Evolutionary conservation across 2,888 invertebrate species (phyloP), one percentile per base, ranked within the genome.

Genomic region (Oxycera nigricornis): DNA sequence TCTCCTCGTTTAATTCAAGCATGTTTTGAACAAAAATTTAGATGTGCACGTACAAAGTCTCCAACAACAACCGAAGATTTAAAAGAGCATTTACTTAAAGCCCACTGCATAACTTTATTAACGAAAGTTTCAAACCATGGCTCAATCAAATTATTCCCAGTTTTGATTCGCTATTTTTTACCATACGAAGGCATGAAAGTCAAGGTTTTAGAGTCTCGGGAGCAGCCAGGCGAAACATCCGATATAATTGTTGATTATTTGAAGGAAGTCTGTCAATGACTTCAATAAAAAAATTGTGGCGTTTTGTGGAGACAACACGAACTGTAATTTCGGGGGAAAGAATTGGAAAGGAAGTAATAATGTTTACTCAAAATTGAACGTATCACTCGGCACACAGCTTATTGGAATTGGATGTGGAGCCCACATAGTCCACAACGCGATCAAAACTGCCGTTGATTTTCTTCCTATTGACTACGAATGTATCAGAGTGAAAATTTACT

Each of bases 381-480:
- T 74, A 65, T 57, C 73, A 31, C 59, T 77, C 24, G 4, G 62
- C 39, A 50, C 55, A 74, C 76, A 78, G 74, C 77, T 79, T 73
- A 57, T 78, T 50, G 77, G 78, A 75, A 78, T 79, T 75, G 79
- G 79, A 73, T 79, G 79, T 77, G 77, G 75, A 77, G 79, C 79
- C 39, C 80, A 79, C 55, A 74, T 72, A n/a, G 26, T 74, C 14
- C 65, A 72, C 39, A 74, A 72, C n/a, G 65, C 74, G 24, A 65
- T 74, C 1, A 3, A 46, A 46, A 46, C 22, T 26, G 79, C 74
- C 74, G 77, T 72, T 41, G 67, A 76, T 78, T 74, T 70, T 39
- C 76, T 80, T 75, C 73, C 79, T 74, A 73, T 79, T 14, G 75
- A 75, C 39, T 57, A 14, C 2, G 50, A 76, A 65, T 61, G 30